A percentile compares a stretch with the other conserved stretches of the same genome.
Conservation (phyloP, 2,797 vertebrate genomes). For the Microctenopoma stevenorrisi region DNA sequence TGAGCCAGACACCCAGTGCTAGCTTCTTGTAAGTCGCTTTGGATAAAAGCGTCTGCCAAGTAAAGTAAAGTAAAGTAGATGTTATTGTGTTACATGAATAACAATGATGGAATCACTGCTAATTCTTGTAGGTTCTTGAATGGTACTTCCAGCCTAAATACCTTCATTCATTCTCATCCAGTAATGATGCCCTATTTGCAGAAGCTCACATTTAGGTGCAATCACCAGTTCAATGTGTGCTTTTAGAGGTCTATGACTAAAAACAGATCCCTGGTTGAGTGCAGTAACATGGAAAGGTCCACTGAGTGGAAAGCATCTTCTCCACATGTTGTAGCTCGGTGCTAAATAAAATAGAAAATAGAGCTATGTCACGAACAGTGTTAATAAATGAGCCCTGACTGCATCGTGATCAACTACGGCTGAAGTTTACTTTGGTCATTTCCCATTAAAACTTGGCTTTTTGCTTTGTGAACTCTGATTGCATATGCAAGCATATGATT, state of each 20-base stretch:
- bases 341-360: conserved; percentile 27
- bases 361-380: conserved; percentile 6
- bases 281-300: background rate
- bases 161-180: background rate
- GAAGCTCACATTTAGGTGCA: conserved; percentile 8
- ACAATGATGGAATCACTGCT: background rate
- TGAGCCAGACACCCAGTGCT: too few species aligned
- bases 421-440: conserved; percentile 18
- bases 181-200: background rate
- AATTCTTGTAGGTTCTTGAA: conserved; percentile 15
- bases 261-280: conserved; percentile 2
- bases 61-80: too few species aligned
- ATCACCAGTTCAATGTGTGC: conserved; percentile 9
- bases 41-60: too few species aligned
- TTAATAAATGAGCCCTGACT: conserved; percentile 58
- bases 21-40: too few species aligned
- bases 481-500: background rate
- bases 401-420: conserved; percentile 26
- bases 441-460: conserved; percentile 30
- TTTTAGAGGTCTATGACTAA: conserved; percentile 12
- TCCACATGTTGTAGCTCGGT: conserved; percentile 8
- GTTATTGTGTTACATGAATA: background rate
- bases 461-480: conserved; percentile 47
- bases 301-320: conserved; percentile 5
- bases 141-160: background rate